A percentile compares a stretch with the other conserved stretches of the same genome.
These are phyloP conservation scores for Solea solea DNA, from an alignment of 2,113 vertebrate genomes.

Conservation along the genomic window DNA sequence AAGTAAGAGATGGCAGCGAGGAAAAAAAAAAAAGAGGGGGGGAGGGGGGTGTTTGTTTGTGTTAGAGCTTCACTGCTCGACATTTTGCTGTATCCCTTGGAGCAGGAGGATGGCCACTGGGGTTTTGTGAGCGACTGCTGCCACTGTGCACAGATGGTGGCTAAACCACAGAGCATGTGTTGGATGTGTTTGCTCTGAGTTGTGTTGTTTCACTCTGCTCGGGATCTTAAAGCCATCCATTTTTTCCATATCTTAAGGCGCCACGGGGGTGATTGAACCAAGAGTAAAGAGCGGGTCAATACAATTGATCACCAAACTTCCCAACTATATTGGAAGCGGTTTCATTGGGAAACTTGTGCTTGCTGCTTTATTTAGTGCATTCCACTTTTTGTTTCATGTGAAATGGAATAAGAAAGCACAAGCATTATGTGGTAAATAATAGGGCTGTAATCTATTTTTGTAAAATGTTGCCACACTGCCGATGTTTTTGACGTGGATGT, in stretches of 20 bases:
- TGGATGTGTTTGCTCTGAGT: conserved; percentile 23
- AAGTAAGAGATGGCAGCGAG: conserved; percentile 37
- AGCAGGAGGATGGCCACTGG: conserved; percentile 46
- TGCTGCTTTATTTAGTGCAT: too few species aligned
- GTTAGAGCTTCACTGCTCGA: background rate
- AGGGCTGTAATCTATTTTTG: too few species aligned
- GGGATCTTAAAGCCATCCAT: background rate
- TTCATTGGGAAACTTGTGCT: background rate
- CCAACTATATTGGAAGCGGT: background rate
- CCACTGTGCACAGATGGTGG: conserved; percentile 72
- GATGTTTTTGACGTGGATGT: background rate
- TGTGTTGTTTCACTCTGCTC: conserved; percentile 9
- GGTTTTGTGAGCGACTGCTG: conserved; percentile 35
- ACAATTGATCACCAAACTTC: conserved; percentile 22
- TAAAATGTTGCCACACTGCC: too few species aligned
- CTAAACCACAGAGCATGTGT: conserved; percentile 69
- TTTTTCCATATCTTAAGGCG: background rate
- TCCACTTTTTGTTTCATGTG: background rate
- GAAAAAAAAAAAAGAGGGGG: conserved; percentile 14
- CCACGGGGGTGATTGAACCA: conserved; percentile 5
- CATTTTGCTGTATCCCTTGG: conserved; percentile 1
- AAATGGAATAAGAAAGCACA: too few species aligned
- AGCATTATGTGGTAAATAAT: too few species aligned
- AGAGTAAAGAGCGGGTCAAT: conserved; percentile 17
- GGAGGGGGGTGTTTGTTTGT: background rate